Percentiles rank a stretch among this genome's conserved stretches.
Conservation (phyloP, 2,888 invertebrate species). For the Balanococcus diminutus region DNA sequence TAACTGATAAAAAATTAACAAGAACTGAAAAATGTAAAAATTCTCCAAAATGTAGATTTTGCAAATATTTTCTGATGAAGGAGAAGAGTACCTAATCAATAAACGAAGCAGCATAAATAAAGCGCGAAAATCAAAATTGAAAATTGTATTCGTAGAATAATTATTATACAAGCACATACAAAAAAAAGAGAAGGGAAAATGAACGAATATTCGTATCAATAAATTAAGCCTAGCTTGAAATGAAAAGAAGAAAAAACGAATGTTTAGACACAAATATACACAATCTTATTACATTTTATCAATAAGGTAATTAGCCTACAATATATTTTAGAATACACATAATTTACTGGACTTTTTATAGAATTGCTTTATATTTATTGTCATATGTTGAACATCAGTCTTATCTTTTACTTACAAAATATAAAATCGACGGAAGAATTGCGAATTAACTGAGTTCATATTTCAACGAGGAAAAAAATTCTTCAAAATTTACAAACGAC, state of each 20-base stretch:
- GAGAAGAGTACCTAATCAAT: no score
- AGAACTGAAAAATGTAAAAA: no score
- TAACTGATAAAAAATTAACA: no score
- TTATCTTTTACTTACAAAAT: slow-evolving; percentile 32
- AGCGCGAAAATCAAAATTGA: not conserved
- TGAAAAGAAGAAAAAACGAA: not conserved
- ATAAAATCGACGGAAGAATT: not conserved
- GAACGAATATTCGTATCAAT: not conserved
- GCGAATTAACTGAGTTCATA: not conserved
- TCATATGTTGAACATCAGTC: slow-evolving; percentile 31
- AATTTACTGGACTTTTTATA: not conserved
- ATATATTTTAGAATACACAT: not conserved
- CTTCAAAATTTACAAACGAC: not conserved
- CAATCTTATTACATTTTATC: slow-evolving; percentile 2
- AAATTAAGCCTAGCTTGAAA: slow-evolving; percentile 7
- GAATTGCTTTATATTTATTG: not conserved
- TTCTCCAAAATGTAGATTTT: no score
- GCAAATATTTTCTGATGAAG: no score
- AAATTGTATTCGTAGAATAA: not conserved
- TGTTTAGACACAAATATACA: slow-evolving; percentile 3
- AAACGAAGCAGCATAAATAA: no score
- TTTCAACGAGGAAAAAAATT: not conserved
- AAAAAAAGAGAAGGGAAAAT: slow-evolving; percentile 4
- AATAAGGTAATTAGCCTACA: slow-evolving; percentile 1
- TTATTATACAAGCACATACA: slow-evolving; percentile 20